Conservation (phyloP, 2,113 vertebrate genomes). For the Pseudorectes ferrugineus region DNA sequence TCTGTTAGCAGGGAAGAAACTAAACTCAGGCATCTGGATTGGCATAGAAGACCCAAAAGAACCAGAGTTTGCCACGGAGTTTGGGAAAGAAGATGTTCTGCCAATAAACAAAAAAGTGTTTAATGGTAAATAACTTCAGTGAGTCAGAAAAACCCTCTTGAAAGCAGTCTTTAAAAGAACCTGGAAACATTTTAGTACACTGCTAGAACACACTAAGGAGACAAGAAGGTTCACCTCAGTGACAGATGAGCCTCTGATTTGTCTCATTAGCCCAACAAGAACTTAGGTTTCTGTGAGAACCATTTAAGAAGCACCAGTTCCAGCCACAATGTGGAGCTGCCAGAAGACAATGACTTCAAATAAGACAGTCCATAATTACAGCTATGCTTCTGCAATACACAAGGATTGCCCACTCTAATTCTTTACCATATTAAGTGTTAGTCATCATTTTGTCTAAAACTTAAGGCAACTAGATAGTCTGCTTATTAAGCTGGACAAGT, state of each 20-base stretch:
- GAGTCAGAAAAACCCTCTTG: not conserved
- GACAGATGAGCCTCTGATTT: not conserved
- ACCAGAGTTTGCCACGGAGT: not conserved
- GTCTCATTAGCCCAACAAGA: not conserved
- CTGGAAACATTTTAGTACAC: not conserved
- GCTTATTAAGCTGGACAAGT: not conserved
- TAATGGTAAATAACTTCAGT: not conserved
- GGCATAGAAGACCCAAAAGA: not conserved
- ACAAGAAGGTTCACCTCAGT: not conserved
- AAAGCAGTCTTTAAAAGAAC: not conserved
- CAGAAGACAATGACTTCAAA: not conserved
- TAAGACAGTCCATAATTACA: not conserved
- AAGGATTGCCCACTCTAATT: not conserved
- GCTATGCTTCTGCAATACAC: not conserved
- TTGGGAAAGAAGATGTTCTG: not conserved
- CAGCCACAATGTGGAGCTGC: not conserved
- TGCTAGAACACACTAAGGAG: not conserved
- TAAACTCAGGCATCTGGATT: constrained; percentile 6
- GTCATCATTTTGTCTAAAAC: not conserved
- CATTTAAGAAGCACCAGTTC: not conserved
- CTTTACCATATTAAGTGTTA: not conserved
- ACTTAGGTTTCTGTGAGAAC: not conserved
- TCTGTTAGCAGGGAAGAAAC: constrained; percentile 5
- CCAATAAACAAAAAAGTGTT: constrained; percentile 1
- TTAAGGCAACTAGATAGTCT: not conserved